Conservation (phyloP, 2,888 invertebrate species). For the Eremobia ochroleuca region DNA sequence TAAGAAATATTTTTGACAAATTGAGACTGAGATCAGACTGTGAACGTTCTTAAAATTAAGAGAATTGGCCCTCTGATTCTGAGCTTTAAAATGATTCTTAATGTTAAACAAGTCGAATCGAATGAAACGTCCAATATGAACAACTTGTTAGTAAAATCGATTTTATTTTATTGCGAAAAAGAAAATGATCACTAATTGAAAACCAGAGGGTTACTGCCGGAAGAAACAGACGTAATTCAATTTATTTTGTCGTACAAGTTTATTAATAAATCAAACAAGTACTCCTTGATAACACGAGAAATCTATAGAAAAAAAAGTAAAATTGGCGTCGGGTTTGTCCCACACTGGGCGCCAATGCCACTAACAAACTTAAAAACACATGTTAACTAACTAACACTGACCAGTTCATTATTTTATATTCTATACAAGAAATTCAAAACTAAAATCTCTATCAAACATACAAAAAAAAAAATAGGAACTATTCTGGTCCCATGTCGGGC, state of each 20-base stretch:
- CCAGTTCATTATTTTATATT: too few species aligned
- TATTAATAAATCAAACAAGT: not conserved
- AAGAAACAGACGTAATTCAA: not conserved
- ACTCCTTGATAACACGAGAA: not conserved
- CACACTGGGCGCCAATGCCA: slow-evolving; percentile 23
- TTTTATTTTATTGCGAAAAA: not conserved
- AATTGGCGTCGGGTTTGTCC: not conserved
- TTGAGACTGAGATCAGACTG: too few species aligned
- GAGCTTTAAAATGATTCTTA: not conserved
- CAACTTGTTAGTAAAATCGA: not conserved
- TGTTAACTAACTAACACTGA: not conserved
- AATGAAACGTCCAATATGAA: not conserved
- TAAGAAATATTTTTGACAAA: too few species aligned
- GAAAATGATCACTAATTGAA: not conserved
- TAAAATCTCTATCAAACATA: not conserved
- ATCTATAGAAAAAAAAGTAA: too few species aligned
- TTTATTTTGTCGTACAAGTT: slow-evolving; percentile 2
- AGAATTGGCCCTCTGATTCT: not conserved
- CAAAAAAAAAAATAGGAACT: too few species aligned
- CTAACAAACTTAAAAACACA: not conserved
- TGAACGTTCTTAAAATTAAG: too few species aligned
- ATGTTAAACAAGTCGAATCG: not conserved
- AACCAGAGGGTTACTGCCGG: not conserved
- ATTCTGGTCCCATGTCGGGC: slow-evolving; percentile 8
- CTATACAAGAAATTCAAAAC: too few species aligned